Evolutionary conservation across 2,888 invertebrate species (phyloP).

Genomic region (Andrena trimmerana): DNA sequence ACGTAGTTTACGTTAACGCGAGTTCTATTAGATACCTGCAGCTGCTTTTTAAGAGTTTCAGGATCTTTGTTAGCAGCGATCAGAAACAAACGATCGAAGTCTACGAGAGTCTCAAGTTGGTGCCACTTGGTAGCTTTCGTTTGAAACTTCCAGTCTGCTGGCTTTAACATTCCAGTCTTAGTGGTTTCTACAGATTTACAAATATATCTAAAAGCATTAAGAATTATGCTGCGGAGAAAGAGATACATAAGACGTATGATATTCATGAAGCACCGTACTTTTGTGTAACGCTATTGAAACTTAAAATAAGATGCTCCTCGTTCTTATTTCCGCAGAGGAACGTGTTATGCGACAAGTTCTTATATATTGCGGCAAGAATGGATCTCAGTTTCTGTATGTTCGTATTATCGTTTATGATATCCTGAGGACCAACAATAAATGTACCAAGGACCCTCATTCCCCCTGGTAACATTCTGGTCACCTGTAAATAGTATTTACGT

Average conservation of each 20-base stretch:
- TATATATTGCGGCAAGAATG: slow-evolving; percentile 87
- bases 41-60: slow-evolving; percentile 89
- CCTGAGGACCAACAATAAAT: slow-evolving; percentile 90
- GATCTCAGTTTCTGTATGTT: slow-evolving; percentile 87
- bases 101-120: slow-evolving; percentile 91
- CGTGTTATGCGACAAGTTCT: slow-evolving; percentile 86
- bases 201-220: slow-evolving; percentile 85
- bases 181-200: slow-evolving; percentile 89
- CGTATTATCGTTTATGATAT: slow-evolving; percentile 87
- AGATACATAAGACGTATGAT: neutral
- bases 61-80: slow-evolving; percentile 88
- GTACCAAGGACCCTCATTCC: slow-evolving; percentile 94
- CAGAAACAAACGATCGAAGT: slow-evolving; percentile 91
- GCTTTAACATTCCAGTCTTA: slow-evolving; percentile 86
- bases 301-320: slow-evolving; percentile 89
- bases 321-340: slow-evolving; percentile 88
- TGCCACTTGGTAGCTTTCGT: slow-evolving; percentile 91
- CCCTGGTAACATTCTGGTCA: slow-evolving; percentile 95
- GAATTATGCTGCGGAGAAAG: neutral
- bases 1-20: neutral
- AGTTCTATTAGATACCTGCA: slow-evolving; percentile 86
- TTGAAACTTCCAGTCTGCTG: slow-evolving; percentile 92
- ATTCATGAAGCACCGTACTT: slow-evolving; percentile 82
- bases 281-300: slow-evolving; percentile 85
- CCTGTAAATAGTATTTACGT: slow-evolving; percentile 81